Evolutionary conservation across 2,888 invertebrate genomes (phyloP), one percentile per base, ranked within the genome.

Genomic region (Lagria hirta): DNA sequence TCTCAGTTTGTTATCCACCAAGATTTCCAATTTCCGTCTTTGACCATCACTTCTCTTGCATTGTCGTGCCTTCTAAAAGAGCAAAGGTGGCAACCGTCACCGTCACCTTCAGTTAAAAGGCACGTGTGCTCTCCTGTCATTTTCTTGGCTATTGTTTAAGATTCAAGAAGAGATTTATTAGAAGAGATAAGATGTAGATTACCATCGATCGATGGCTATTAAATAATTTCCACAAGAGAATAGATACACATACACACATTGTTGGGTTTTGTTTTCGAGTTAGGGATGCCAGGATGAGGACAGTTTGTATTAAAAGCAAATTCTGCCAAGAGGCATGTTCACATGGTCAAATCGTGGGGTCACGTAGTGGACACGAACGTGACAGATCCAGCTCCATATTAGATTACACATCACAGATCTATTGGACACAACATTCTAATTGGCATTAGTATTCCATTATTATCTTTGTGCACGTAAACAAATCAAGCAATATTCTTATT

Each of bases 351-450:
- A 58, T 55, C 62, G 60, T 59, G 62, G 63, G 65, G 67, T 68
- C 70, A 70, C 70, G 70, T 70, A 68, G 65, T 61, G 65, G 61
- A 65, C 64, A 57, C 54, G 60, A 68, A 71, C 71, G 71, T 71
- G 71, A 69, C 69, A 65, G 67, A 69, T 68, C 69, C 69, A 60
- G 62, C 57, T 65, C 65, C 63, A 69, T 70, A 70, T 71, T 71
- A 70, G 71, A 71, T 71, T 71, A 71, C 65, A 60, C 61, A 55
- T 60, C 58, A 55, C 60, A 59, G 60, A 62, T 61, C 58, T 54
- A 56, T 55, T 51, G 55, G 57, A 55, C 58, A 51, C 53, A 50
- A 54, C 52, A 49, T 48, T 52, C 55, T 57, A 54, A 58, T 58
- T 57, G 54, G 51, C 55, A 55, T 57, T 56, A 54, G 55, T 51